phyloP scores from a whole-genome alignment of 2,113 vertebrate genomes.

The Gobius niger region DNA sequence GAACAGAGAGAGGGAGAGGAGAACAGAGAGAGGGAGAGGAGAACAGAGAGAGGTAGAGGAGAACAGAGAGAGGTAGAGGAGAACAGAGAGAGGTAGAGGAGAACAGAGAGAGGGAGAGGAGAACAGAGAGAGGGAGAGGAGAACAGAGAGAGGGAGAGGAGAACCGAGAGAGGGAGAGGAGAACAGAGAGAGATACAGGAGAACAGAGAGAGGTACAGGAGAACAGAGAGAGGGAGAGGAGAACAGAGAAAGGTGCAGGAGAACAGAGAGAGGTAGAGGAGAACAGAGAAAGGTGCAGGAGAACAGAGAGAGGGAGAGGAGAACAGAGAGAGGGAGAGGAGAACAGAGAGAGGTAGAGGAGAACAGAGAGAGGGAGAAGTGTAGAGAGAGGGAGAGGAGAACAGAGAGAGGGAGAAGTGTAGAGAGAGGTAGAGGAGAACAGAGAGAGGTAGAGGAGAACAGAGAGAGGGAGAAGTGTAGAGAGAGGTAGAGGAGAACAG shows the following conservation, averaged over 20 bases:
- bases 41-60: background rate
- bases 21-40: background rate
- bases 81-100: background rate
- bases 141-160: slow-evolving; percentile 30
- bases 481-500: background rate
- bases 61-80: background rate
- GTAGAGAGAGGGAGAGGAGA: background rate
- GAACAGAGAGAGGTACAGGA: slow-evolving; percentile 4
- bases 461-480: background rate
- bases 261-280: background rate
- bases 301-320: slow-evolving; percentile 14
- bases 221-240: background rate
- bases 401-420: background rate
- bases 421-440: background rate
- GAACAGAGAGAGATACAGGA: slow-evolving; percentile 54
- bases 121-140: background rate
- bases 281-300: slow-evolving; percentile 17
- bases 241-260: background rate
- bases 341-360: background rate
- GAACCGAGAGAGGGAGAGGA: slow-evolving; percentile 28
- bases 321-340: too few species aligned
- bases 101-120: background rate
- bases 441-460: background rate
- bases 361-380: background rate
- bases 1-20: background rate